Conservation (phyloP, 2,797 vertebrate genomes). For the Enteromius fasciolatus region DNA sequence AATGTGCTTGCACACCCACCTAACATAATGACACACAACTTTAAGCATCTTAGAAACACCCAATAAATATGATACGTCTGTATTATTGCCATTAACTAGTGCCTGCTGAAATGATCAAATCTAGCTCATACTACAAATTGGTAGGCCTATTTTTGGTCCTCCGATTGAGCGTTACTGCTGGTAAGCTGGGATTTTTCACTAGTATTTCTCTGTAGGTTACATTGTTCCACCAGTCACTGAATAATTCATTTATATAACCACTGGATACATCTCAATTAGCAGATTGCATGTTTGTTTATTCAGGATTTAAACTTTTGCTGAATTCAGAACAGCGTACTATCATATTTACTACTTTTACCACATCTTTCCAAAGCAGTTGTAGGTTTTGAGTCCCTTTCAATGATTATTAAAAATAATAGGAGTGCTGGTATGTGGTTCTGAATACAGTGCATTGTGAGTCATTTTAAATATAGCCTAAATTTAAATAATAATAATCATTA, state of each 20-base stretch:
- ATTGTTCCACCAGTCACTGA: neutral
- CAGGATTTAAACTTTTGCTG: neutral
- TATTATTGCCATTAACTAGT: neutral
- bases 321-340: neutral
- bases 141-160: neutral
- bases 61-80: neutral
- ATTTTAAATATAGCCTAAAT: neutral
- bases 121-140: neutral
- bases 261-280: neutral
- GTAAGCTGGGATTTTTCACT: neutral
- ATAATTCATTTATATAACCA: neutral
- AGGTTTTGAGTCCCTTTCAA: neutral
- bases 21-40: conserved; percentile 58
- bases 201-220: neutral
- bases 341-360: neutral
- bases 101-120: neutral
- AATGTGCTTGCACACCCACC: conserved; percentile 99
- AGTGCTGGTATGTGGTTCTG: neutral
- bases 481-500: neutral
- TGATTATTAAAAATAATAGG: neutral
- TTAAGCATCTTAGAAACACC: neutral
- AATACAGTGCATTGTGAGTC: neutral
- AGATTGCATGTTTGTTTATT: neutral
- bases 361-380: neutral
- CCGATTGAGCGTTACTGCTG: neutral